Evolutionary conservation across 2,888 invertebrate genomes (phyloP).

Genomic region (Xylota sylvarum): DNA sequence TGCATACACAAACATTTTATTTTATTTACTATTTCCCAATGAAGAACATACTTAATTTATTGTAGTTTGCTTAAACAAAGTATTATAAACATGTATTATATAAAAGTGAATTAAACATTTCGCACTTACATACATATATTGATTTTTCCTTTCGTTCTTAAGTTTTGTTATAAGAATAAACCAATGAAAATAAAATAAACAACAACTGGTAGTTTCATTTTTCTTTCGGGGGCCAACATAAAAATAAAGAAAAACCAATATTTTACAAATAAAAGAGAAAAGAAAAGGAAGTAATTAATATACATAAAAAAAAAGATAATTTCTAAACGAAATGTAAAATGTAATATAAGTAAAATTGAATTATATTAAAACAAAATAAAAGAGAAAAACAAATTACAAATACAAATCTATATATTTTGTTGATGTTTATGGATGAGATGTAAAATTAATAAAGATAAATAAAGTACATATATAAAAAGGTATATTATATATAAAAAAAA

Average conservation of each 20-base stretch:
- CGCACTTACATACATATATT: neutral
- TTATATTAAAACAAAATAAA: slow-evolving; percentile 64
- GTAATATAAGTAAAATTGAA: slow-evolving; percentile 77
- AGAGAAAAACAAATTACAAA: slow-evolving; percentile 29
- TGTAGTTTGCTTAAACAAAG: slow-evolving; percentile 25
- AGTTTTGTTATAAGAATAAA: slow-evolving; percentile 36
- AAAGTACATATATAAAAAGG: slow-evolving; percentile 59
- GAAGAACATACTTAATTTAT: slow-evolving; percentile 5
- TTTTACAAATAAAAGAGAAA: slow-evolving; percentile 72
- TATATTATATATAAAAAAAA: slow-evolving; percentile 45
- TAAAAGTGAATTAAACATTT: neutral
- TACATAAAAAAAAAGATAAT: slow-evolving; percentile 75
- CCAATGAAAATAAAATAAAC: slow-evolving; percentile 14
- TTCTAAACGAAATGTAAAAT: slow-evolving; percentile 67
- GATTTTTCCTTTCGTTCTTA: slow-evolving; percentile 1
- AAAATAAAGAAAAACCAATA: slow-evolving; percentile 66
- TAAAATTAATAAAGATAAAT: slow-evolving; percentile 48
- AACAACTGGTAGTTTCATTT: slow-evolving; percentile 74
- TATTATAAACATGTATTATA: slow-evolving; percentile 5
- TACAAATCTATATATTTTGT: slow-evolving; percentile 79
- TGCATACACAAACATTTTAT: slow-evolving; percentile 14
- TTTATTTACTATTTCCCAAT: slow-evolving; percentile 4
- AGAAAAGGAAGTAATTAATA: slow-evolving; percentile 75
- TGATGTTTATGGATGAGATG: slow-evolving; percentile 82
- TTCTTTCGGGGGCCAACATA: slow-evolving; percentile 84